phyloP scores from a whole-genome alignment of 2,888 invertebrate species.

The Brachyopa scutellaris region DNA sequence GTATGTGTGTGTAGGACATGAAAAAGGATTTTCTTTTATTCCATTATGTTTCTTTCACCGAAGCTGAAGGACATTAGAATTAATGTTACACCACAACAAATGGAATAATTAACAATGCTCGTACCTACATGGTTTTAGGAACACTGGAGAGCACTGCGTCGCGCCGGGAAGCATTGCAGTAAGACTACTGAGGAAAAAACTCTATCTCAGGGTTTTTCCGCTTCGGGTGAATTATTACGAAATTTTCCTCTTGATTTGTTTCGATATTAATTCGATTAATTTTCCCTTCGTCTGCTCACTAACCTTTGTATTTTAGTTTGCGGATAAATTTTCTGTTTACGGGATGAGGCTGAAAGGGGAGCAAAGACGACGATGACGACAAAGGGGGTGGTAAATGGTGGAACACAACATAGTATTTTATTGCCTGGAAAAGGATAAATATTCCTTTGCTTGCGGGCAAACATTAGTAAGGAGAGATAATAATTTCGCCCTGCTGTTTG shows the following conservation, averaged over 20 bases:
- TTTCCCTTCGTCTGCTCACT: conserved; percentile 23
- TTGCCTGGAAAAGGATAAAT: conserved; percentile 72
- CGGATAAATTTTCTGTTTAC: conserved; percentile 64
- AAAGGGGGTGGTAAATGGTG: conserved; percentile 6
- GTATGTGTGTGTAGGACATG: not conserved
- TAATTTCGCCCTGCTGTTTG: conserved; percentile 31
- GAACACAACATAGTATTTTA: conserved; percentile 61
- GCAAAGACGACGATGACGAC: not conserved
- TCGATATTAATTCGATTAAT: conserved; percentile 73
- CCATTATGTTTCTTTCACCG: not conserved
- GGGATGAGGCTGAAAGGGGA: conserved; percentile 37
- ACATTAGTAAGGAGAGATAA: conserved; percentile 57
- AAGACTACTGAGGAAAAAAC: conserved; percentile 17
- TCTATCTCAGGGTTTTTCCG: conserved; percentile 56
- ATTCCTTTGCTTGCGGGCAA: conserved; percentile 52
- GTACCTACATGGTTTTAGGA: too few relatives aligned
- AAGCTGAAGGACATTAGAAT: conserved; percentile 19
- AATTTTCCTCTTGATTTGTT: conserved; percentile 72
- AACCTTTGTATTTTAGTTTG: conserved; percentile 22
- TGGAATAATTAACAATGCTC: conserved; percentile 51
- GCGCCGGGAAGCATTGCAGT: too few relatives aligned
- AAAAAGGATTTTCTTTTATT: conserved; percentile 31
- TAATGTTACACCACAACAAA: conserved; percentile 31
- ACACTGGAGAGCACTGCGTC: too few relatives aligned
- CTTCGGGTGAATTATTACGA: conserved; percentile 64